phyloP scores from a whole-genome alignment of 2,113 vertebrate species.

The Eulemur macaco region DNA sequence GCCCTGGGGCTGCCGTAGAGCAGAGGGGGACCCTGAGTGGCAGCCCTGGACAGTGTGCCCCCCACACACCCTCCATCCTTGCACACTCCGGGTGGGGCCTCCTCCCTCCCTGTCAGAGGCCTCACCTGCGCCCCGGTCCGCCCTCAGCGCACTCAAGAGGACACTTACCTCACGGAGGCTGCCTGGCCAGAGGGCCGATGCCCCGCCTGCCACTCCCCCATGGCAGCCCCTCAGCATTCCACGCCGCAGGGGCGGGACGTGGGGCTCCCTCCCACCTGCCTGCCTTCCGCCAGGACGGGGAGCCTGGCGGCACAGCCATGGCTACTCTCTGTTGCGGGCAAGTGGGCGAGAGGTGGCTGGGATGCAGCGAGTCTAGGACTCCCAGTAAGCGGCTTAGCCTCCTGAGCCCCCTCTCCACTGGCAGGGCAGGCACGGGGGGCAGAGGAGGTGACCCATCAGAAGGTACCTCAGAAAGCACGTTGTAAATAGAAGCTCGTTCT shows the following conservation, averaged over 20 bases:
- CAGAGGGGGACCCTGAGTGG: background rate
- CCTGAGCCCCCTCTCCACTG: background rate
- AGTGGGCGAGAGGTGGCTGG: background rate
- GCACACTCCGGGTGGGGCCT: no score
- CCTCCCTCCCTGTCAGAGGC: background rate
- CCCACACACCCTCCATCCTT: background rate
- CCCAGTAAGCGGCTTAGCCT: background rate
- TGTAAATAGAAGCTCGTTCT: background rate
- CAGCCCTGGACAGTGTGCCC: no score
- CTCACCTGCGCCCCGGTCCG: background rate
- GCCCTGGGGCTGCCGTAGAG: accelerated
- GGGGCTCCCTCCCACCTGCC: background rate
- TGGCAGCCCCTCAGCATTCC: background rate
- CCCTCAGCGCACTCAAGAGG: background rate
- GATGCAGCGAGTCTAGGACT: accelerated
- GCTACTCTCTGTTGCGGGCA: accelerated
- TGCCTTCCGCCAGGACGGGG: background rate
- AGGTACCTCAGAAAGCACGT: background rate
- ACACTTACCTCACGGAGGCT: background rate
- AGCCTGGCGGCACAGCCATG: accelerated
- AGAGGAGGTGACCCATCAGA: accelerated
- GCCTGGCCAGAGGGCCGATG: background rate
- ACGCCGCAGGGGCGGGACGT: accelerated
- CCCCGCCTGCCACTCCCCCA: no score
- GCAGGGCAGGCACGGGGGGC: background rate